Evolutionary conservation across 2,888 invertebrate species (phyloP).

Genomic region (Ophioninae sp.): DNA sequence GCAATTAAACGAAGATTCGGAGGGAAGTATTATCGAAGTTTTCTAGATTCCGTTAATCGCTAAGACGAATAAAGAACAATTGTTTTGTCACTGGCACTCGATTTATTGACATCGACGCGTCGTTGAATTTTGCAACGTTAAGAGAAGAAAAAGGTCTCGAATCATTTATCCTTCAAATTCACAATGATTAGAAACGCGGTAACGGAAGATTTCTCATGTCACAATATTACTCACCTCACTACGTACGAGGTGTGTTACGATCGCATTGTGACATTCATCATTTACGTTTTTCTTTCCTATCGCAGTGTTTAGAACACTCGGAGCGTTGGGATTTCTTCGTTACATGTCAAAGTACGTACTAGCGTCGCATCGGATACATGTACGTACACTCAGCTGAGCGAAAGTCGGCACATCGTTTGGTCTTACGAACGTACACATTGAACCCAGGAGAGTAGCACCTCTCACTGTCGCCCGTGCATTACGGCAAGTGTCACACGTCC

Average conservation of each 20-base stretch:
- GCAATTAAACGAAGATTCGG: conserved; percentile 11
- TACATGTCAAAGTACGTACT: conserved; percentile 56
- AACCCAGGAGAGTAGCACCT: too few relatives aligned
- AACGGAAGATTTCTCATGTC: conserved; percentile 30
- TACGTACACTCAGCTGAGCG: conserved; percentile 19
- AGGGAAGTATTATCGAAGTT: background rate
- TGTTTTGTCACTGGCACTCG: conserved; percentile 14
- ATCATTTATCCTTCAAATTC: background rate
- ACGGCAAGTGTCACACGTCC: too few relatives aligned
- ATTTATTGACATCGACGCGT: conserved; percentile 26
- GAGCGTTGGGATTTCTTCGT: conserved; percentile 25
- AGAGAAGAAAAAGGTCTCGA: conserved; percentile 2
- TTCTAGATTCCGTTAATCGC: background rate
- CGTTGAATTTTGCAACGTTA: conserved; percentile 38
- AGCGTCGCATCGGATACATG: conserved; percentile 39
- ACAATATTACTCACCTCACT: conserved; percentile 44
- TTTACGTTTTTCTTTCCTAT: conserved; percentile 23
- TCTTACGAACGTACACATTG: too few relatives aligned
- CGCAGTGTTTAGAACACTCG: conserved; percentile 27
- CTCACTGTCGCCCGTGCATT: too few relatives aligned
- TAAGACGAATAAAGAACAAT: background rate
- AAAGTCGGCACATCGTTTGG: too few relatives aligned
- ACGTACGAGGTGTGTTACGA: conserved; percentile 40
- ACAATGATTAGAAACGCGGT: background rate
- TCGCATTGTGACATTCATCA: conserved; percentile 47